Evolutionary conservation across 2,888 invertebrate species (phyloP), one percentile per base, ranked within the genome.

Genomic region (Eumacrocentrus americanus): DNA sequence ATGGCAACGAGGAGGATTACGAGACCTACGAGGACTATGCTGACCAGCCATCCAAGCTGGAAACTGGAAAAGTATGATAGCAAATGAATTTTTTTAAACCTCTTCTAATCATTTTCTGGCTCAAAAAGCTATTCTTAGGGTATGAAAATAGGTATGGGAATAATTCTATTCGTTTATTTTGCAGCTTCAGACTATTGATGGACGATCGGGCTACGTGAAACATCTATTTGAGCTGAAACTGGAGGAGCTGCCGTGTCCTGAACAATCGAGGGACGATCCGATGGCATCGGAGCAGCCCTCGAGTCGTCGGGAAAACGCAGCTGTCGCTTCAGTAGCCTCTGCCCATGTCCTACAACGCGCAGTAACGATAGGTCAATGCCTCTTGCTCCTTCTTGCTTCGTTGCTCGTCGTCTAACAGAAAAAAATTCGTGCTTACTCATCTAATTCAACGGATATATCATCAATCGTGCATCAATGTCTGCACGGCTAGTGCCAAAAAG

Each of bases 211-310:
- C 47, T 75, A 71, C 70, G 59, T 72, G 60, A 77, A 72, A 63
- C 73, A 72, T 51, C 65, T 80, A 47, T 74, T 76, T 60, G 75
- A 77, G 16, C 59, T 80, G 62, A 77, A 77, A 51, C 63, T 67
- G 20, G 79, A 80, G 37, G 72, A 77, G 6, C 65, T 79, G 12
- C 80, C 79, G 0, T 80, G 80, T 57, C 78, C 78, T 11, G 72
- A 75, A 54, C 68, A 75, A 20, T 70, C 78, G 55, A 72, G 75
- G 60, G 79, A 79, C 61, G 80, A 80, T 59, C 70, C 78, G 34
- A 77, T 80, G 78, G 79, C 79, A 2, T 80, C 80, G 23, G 79
- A 79, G 61, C 78, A 80, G 40, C 80, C 80, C 12, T 77, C 77
- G 34, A 74, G 75, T 56, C 76, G 73, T 51, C 76, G 71, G 64